phyloP scores from a whole-genome alignment of 30 jellyfish, hydroid and myxozoan genomes.

The Pelagia noctiluca region DNA sequence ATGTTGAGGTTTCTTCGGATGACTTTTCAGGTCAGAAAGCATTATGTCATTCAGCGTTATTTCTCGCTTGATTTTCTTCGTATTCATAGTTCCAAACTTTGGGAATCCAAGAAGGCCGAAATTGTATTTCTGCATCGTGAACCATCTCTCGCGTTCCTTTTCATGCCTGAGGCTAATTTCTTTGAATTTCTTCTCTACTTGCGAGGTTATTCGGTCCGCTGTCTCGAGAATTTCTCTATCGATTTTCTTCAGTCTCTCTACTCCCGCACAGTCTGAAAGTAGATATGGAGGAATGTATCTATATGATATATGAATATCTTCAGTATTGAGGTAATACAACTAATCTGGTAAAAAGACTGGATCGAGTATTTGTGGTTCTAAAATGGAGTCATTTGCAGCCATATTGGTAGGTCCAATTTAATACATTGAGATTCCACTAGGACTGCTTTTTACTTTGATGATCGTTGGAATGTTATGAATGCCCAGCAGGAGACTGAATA shows the following conservation, averaged over 20 bases:
- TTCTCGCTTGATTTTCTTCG: conserved; percentile 4
- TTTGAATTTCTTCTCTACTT: background rate
- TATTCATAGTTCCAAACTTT: conserved; percentile 40
- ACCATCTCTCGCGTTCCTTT: conserved; percentile 15
- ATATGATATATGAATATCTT: background rate
- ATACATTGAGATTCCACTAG: no score
- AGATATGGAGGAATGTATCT: background rate
- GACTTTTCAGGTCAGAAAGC: background rate
- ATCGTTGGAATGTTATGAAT: no score
- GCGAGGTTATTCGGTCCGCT: background rate
- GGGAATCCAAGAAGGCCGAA: conserved; percentile 26
- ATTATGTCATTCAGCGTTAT: conserved; percentile 33
- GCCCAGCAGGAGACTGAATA: no score
- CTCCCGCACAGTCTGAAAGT: background rate
- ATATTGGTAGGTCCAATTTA: no score
- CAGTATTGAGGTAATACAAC: no score
- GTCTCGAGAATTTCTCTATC: background rate
- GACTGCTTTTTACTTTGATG: no score
- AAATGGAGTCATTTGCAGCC: no score
- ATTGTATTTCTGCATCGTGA: conserved; percentile 1
- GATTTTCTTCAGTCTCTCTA: background rate
- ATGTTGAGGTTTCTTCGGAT: no score
- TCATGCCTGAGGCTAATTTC: conserved; percentile 3
- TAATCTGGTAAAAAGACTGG: no score
- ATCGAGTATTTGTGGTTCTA: no score